phyloP scores from a whole-genome alignment of 2,113 vertebrate genomes.

The Sphyrna mokarran region DNA sequence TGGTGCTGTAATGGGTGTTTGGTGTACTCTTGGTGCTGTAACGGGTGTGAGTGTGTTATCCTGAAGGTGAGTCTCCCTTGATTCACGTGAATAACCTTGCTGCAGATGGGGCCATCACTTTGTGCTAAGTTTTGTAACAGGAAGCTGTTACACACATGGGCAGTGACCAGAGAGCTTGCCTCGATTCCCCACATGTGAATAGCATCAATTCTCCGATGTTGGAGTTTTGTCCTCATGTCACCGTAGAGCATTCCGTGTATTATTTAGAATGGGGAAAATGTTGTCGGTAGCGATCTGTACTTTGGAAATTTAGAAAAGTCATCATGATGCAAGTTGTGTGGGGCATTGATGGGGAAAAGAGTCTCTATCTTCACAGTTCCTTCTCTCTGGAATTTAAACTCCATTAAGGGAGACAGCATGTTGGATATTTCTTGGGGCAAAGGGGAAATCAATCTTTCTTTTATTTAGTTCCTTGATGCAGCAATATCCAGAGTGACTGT shows the following conservation, averaged over 20 bases:
- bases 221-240: background rate
- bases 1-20: too few species aligned
- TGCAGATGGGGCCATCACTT: background rate
- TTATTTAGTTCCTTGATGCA: background rate
- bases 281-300: background rate
- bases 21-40: background rate
- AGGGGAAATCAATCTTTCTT: background rate
- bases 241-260: background rate
- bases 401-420: too few species aligned
- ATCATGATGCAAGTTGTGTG: background rate
- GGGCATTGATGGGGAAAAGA: too few species aligned
- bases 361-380: background rate
- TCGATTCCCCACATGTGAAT: background rate
- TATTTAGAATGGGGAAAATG: background rate
- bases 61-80: background rate
- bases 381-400: background rate
- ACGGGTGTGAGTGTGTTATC: background rate
- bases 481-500: background rate
- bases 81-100: background rate
- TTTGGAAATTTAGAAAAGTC: background rate
- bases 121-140: background rate
- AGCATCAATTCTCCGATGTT: background rate
- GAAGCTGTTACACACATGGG: background rate
- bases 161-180: background rate
- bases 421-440: background rate